phyloP scores from a whole-genome alignment of 2,113 vertebrate species.

The Peucedramus taeniatus region DNA sequence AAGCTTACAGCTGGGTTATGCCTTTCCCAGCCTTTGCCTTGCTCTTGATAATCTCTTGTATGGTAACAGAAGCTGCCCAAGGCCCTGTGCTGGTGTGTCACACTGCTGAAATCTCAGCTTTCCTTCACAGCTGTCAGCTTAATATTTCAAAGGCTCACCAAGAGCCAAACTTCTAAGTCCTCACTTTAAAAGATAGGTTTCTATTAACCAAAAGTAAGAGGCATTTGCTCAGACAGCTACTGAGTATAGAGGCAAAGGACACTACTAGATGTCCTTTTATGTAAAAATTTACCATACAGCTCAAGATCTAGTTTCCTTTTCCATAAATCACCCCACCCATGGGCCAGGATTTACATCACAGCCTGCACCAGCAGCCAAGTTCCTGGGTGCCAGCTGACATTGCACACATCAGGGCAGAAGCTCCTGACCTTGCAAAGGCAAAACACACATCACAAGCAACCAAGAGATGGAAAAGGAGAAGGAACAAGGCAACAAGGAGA shows the following conservation, averaged over 20 bases:
- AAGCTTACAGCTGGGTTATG: rapidly evolving
- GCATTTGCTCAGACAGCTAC: neutral
- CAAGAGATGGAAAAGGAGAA: neutral
- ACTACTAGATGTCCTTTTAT: neutral
- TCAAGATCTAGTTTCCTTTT: neutral
- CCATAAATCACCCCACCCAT: neutral
- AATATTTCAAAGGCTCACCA: neutral
- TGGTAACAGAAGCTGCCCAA: neutral
- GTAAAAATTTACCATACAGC: neutral
- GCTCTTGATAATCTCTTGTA: neutral
- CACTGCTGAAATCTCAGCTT: neutral
- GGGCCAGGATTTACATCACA: neutral
- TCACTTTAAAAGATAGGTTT: neutral
- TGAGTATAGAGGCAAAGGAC: neutral
- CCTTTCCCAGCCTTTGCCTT: neutral
- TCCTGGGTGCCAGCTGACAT: neutral
- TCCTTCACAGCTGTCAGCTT: neutral
- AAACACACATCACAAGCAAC: neutral
- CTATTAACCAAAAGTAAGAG: neutral
- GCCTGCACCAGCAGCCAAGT: neutral
- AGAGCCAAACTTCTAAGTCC: neutral
- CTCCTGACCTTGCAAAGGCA: neutral
- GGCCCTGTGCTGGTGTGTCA: neutral
- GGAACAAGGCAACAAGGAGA: neutral
- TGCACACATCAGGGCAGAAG: neutral